Evolutionary conservation across 2,797 vertebrate genomes (phyloP), one percentile per base, ranked within the genome.

Genomic region (Distichodus sexfasciatus): DNA sequence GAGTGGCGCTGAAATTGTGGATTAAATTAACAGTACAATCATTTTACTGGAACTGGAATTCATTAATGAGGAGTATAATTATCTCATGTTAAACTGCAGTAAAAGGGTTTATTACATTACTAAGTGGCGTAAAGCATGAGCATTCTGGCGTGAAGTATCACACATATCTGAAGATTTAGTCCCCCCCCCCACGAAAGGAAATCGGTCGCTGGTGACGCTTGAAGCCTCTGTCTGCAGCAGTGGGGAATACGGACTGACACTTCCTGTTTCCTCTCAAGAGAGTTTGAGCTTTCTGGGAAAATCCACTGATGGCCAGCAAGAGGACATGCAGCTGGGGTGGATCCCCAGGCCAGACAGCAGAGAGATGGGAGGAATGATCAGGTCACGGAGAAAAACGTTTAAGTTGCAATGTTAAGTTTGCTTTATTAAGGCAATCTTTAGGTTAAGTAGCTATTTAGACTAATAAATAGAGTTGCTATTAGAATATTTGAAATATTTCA

Each of bases 261-360:
- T 60, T 76, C 79, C 79, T 75, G 62, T 65, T 78, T 82, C 65
- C 80, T 79, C 59, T 55, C 64, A 36, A 66, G 62, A 62, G 59
- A 46, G 17, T 8, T 40, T 10, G 14, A 69, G 31, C 15, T 24
- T 38, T 60, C 33, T 11, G 43, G 35, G 35, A 62, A 35, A 35
- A 8, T 7, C n/a, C n/a, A 6, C 10, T 6, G 21, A 44, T 15
- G 29, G 28, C 17, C 44, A 31, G 17, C 31, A 15, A 53, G 33
- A 68, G 50, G 8, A 35, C 43, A 15, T 31, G 29, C 28, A 41
- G 57, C 26, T 40, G 35, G 46, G 21, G 28, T 40, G 24, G 33
- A 33, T 1, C 55, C 21, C 35, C 33, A 14, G 23, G 36, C 15
- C 15, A 11, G 7, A 21, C 2, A 12, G 23, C n/a, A 58, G 26